These are phyloP conservation scores for Corapipo altera DNA, from an alignment of 2,113 vertebrate species.

Conservation along the genomic window DNA sequence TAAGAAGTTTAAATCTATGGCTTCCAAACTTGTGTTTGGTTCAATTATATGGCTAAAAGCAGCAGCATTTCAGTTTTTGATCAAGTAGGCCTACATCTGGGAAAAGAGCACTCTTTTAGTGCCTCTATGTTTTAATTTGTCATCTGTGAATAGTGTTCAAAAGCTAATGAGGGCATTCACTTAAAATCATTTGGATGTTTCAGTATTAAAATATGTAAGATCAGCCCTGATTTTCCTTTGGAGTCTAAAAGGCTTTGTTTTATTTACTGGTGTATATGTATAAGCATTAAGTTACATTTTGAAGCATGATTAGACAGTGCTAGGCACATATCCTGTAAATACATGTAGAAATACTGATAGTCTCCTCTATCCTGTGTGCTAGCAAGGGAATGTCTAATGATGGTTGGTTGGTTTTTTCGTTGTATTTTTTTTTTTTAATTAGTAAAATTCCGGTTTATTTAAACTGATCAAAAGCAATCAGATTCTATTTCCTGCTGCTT, in stretches of 20 bases:
- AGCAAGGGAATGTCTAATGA: neutral
- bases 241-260: neutral
- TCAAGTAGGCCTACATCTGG: neutral
- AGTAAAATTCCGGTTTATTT: neutral
- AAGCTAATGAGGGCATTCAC: neutral
- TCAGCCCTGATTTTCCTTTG: neutral
- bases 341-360: neutral
- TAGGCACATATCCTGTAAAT: neutral
- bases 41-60: neutral
- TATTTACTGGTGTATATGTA: constrained; percentile 13
- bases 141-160: neutral
- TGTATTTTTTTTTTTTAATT: neutral
- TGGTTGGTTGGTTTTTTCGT: neutral
- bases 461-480: neutral
- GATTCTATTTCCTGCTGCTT: neutral
- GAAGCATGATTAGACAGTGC: neutral
- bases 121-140: constrained; percentile 16
- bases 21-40: neutral
- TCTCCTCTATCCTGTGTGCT: neutral
- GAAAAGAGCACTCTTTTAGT: neutral
- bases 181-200: neutral
- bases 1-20: neutral
- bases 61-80: neutral
- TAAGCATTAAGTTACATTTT: neutral
- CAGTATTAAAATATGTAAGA: neutral